Base-by-base conservation (phyloP, 2,888 invertebrate genomes). In the Catonia carolina region DNA sequence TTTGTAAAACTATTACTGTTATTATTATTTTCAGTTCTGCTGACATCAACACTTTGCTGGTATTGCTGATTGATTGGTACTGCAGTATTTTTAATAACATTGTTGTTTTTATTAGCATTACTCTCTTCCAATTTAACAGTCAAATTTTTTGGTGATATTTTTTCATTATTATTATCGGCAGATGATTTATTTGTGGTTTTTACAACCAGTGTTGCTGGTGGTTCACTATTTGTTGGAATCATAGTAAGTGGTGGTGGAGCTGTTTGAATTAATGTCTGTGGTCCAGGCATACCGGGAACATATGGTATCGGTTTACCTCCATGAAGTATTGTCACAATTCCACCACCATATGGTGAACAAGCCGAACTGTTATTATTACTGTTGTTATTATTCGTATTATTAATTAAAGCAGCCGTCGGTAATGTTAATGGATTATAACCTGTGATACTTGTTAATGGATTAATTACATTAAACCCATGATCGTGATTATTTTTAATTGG, bases 281-380 rank as follows among this genome's bases (percentile, higher is more conserved):
- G 91, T 8, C 90, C 90, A 0, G 91, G 90, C 72, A 91, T 91
- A 12, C 90, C 91, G 5, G 90, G 90, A 10, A 91, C 89, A 70
- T 88, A 85, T 1, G 89, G 86, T 67, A 91, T 86, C n/a, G 85
- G 74, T 70, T 86, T 87, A 18, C 86, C 87, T 14, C 78, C 81
- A 64, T 83, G 82, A 45, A 82, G 70, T 61, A 83, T 83, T 23
- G 78, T 80, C n/a, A 79, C 75, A 41, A 82, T 77, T 10, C 80
- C 81, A 61, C 81, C 79, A 37, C 82, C 56, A 52, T 59, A 62
- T 41, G 52, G 56, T 22, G 36, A 63, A 58, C 51, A 61, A 59
- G 75, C 55, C 75, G 72, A 57, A 49, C 23, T 4, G 58, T 55
- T 18, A 51, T 45, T 20, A 31, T 37, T 41, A 36, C 33, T 23